phyloP scores from a whole-genome alignment of 2,113 vertebrate genomes.

The Thinocorus orbignyianus region DNA sequence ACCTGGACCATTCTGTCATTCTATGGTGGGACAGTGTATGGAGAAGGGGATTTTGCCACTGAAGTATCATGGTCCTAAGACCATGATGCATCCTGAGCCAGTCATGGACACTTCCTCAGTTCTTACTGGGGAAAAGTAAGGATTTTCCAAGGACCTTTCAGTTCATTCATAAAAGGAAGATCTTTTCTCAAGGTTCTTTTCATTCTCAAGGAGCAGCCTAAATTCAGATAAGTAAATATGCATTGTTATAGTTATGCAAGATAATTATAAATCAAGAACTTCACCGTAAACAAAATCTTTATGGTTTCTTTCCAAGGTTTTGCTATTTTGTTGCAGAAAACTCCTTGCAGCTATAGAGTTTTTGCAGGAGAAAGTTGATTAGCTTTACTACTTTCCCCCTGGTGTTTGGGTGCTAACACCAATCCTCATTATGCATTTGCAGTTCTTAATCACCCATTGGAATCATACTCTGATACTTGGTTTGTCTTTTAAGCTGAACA shows the following conservation, averaged over 20 bases:
- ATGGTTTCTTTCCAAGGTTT: background rate
- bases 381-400: background rate
- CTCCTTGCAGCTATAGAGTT: background rate
- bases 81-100: background rate
- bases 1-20: too few species aligned
- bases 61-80: background rate
- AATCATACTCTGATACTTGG: background rate
- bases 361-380: background rate
- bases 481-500: background rate
- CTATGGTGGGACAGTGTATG: background rate
- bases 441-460: background rate
- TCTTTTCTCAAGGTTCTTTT: background rate
- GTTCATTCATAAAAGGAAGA: background rate
- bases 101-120: background rate
- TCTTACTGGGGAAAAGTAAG: background rate
- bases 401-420: background rate
- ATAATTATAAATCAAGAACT: background rate
- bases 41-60: background rate
- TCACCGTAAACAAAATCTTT: background rate
- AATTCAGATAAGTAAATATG: background rate
- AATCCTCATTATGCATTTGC: background rate
- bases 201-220: background rate
- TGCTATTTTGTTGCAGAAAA: background rate
- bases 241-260: background rate
- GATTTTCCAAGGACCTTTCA: background rate